These are phyloP conservation scores for Caenorhabditis auriculariae DNA, from an alignment of 2,888 invertebrate genomes.

Conservation along the genomic window DNA sequence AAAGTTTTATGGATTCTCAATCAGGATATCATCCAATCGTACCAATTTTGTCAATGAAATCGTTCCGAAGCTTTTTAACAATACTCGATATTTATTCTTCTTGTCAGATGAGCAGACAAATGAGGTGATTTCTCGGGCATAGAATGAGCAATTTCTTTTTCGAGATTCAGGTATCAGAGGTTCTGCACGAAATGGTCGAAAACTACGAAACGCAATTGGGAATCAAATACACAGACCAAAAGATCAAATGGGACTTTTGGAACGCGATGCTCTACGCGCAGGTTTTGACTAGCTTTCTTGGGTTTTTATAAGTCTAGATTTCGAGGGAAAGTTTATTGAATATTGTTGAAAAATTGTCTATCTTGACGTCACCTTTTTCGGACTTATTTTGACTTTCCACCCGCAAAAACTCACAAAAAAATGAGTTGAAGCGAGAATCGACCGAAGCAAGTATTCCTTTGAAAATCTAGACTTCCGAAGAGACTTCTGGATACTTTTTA, in stretches of 20 bases:
- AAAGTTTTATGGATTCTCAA: background rate
- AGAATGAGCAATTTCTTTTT: background rate
- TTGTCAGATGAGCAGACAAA: constrained; percentile 42
- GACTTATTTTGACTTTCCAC: no score
- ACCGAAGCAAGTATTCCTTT: no score
- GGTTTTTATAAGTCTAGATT: no score
- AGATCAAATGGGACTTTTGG: constrained; percentile 61
- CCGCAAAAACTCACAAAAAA: no score
- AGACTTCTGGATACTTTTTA: no score
- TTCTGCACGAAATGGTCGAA: constrained; percentile 22
- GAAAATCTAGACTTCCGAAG: no score
- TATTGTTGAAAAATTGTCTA: no score
- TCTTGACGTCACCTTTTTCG: no score
- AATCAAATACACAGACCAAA: constrained; percentile 56
- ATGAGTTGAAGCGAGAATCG: no score
- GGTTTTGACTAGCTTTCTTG: no score
- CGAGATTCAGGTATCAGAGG: constrained; percentile 29
- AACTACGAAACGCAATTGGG: constrained; percentile 52
- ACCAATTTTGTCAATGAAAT: constrained; percentile 42
- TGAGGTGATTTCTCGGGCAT: constrained; percentile 15
- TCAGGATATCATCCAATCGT: constrained; percentile 36
- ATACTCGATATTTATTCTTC: constrained; percentile 53
- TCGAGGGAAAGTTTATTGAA: no score
- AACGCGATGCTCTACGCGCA: constrained; percentile 62
- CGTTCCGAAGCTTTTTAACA: constrained; percentile 55